Base-by-base conservation (phyloP, 2,888 invertebrate genomes). In the Synanthedon tipuliformis region DNA sequence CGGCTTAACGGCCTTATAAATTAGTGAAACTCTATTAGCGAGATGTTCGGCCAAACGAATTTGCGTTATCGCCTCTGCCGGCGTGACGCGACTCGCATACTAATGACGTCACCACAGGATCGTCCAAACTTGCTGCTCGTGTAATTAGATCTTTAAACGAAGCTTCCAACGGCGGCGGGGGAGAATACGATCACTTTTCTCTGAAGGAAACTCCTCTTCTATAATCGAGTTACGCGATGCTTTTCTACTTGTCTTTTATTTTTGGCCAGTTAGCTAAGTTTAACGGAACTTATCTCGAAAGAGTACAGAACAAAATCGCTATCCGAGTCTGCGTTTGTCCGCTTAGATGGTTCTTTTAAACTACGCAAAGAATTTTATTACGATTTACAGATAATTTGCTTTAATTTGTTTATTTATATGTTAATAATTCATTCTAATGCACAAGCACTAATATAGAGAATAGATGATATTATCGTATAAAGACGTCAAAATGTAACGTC, bases 11-110 rank as follows among this genome's bases (percentile, higher is more conserved):
- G 77, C 72, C 85, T 85, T 85, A 84, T 85, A 87, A 87, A 87
- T 87, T 85, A 87, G 84, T 81, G 81, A 84, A 87, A 86, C 86
- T 86, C 86, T 87, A 87, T 86, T 87, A 87, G 81, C 83, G 78
- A 77, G 84, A 86, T 84, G 84, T 81, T 85, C 81, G 78, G 71
- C 75, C 78, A 85, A 85, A 82, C 84, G 85, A 86, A 86, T 86
- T 87, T 85, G 83, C 81, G 84, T 86, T 86, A 87, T 87, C 87
- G 83, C 84, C 81, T 80, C 73, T 68, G 78, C 73, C 72, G 70
- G 71, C 66, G 65, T 66, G 65, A 72, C 81, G 78, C 73, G 75
- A 63, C 69, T 66, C 73, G 87, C 82, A 87, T 87, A 85, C 79
- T 83, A 83, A 86, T 75, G 71, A 63, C 67, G 66, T 65, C 65